Evolutionary conservation across 1,140 invertebrate species (phyloP).

Genomic region (Stegodyphus mimosarum): DNA sequence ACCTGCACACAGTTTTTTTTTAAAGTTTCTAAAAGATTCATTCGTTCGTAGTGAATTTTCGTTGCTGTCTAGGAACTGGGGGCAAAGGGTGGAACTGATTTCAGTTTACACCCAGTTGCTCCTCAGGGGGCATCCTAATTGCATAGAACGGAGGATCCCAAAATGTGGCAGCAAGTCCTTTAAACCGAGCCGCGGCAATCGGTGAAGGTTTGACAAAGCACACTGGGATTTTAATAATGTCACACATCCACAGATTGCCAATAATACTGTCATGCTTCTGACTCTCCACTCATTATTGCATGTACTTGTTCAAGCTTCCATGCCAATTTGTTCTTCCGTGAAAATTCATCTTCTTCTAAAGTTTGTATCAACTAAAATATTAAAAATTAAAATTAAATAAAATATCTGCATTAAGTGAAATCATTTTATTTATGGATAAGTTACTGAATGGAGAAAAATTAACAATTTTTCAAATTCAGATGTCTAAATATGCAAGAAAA

Average conservation of each 20-base stretch:
- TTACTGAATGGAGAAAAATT: no score
- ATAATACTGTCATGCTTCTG: constrained; percentile 60
- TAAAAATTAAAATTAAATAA: constrained; percentile 24
- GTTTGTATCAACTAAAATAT: constrained; percentile 86
- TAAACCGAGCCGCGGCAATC: constrained; percentile 57
- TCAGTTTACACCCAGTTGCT: constrained; percentile 31
- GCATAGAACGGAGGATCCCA: constrained; percentile 55
- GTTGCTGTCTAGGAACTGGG: constrained; percentile 60
- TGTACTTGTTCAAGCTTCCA: constrained; percentile 96
- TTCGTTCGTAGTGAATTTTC: constrained; percentile 50
- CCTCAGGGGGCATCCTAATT: constrained; percentile 57
- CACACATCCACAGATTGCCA: constrained; percentile 59
- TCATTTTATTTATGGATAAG: no score
- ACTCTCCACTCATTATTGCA: constrained; percentile 81
- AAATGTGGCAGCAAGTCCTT: constrained; percentile 59
- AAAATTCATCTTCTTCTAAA: constrained; percentile 98
- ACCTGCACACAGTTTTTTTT: constrained; percentile 30
- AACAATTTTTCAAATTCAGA: no score
- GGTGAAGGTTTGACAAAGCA: constrained; percentile 58
- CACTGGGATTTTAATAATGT: constrained; percentile 36
- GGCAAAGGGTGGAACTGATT: constrained; percentile 37
- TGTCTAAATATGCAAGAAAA: not conserved
- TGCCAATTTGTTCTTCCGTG: constrained; percentile 92
- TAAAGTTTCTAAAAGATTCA: constrained; percentile 51
- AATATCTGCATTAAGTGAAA: not conserved